Evolutionary conservation across 2,797 vertebrate genomes (phyloP).

Genomic region (Neostethus bicornis): DNA sequence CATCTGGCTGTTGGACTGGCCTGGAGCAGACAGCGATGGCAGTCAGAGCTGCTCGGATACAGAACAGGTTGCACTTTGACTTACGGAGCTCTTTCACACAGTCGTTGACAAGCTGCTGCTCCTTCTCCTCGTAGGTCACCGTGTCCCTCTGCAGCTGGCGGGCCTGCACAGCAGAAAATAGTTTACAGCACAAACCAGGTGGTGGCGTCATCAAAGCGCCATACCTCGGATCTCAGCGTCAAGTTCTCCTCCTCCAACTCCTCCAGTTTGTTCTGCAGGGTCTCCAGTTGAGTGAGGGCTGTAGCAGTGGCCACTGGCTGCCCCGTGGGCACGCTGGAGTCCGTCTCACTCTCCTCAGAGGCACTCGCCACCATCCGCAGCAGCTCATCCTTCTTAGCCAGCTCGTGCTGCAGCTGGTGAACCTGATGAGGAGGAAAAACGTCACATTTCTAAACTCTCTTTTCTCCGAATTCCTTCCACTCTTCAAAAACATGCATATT

Average conservation of each 20-base stretch:
- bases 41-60: background rate
- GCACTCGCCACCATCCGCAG: conserved; percentile 92
- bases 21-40: conserved; percentile 62
- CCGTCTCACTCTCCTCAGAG: conserved; percentile 94
- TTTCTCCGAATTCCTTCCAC: too few species aligned
- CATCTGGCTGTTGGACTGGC: conserved; percentile 95
- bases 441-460: too few species aligned
- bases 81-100: conserved; percentile 97
- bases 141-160: conserved; percentile 93
- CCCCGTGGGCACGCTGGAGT: conserved; percentile 88
- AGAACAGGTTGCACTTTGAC: conserved; percentile 55
- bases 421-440: conserved; percentile 76
- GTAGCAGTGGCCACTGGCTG: conserved; percentile 70
- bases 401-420: conserved; percentile 94
- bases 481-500: too few species aligned
- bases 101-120: conserved; percentile 93
- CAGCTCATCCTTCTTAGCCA: conserved; percentile 94
- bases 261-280: conserved; percentile 89
- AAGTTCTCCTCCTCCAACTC: conserved; percentile 96
- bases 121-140: conserved; percentile 93
- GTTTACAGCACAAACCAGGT: background rate
- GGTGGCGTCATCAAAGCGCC: background rate
- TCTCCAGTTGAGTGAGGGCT: conserved; percentile 88
- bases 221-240: conserved; percentile 88
- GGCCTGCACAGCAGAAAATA: conserved; percentile 76